phyloP scores from a whole-genome alignment of 2,888 invertebrate species.

The Brachyopa scutellaris region DNA sequence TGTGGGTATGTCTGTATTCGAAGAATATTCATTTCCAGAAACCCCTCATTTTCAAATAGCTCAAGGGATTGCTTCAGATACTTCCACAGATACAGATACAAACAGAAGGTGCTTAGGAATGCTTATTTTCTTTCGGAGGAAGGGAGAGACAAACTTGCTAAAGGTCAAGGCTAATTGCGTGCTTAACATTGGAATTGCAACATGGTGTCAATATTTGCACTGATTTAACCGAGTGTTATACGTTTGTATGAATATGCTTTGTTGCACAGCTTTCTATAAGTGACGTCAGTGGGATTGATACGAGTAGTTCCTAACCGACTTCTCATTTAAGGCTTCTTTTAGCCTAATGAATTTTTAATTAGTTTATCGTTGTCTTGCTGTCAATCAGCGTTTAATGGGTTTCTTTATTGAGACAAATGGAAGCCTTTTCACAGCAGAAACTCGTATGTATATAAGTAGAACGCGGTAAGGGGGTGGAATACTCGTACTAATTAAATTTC shows the following conservation, averaged over 20 bases:
- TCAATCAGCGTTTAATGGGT: slow-evolving; percentile 22
- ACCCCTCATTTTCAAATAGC: too few relatives aligned
- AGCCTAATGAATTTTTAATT: slow-evolving; percentile 39
- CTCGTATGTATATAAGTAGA: neutral
- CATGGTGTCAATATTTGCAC: slow-evolving; percentile 37
- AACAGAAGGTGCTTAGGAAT: too few relatives aligned
- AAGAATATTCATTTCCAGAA: too few relatives aligned
- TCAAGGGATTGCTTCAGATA: too few relatives aligned
- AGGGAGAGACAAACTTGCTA: slow-evolving; percentile 12
- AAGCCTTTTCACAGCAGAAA: slow-evolving; percentile 20
- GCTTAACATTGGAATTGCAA: neutral
- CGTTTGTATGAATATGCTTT: too few relatives aligned
- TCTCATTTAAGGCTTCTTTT: slow-evolving; percentile 37
- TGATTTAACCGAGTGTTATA: slow-evolving; percentile 32
- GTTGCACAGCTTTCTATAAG: neutral
- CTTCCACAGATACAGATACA: too few relatives aligned
- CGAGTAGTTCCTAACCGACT: neutral
- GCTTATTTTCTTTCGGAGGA: slow-evolving; percentile 12
- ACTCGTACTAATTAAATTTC: slow-evolving; percentile 53
- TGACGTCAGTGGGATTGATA: neutral
- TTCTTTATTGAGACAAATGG: slow-evolving; percentile 29
- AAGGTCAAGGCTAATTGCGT: slow-evolving; percentile 48
- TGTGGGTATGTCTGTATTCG: too few relatives aligned
- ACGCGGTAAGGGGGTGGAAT: neutral
- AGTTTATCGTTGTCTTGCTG: slow-evolving; percentile 2